These are phyloP conservation scores for Agrotis ipsilon DNA, from an alignment of 2,888 invertebrate species.

Conservation along the genomic window DNA sequence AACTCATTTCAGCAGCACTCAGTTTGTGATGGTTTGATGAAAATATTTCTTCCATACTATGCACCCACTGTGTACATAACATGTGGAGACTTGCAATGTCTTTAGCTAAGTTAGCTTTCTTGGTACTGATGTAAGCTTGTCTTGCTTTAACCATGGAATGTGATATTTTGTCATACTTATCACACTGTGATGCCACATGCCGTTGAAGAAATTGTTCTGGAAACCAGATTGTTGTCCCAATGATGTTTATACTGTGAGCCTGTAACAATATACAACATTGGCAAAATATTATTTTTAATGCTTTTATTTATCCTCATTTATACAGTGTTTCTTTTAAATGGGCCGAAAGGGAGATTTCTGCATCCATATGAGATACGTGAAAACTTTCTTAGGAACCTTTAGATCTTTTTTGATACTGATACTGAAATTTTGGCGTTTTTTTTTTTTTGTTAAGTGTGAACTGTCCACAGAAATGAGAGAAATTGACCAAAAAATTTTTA, in stretches of 20 bases:
- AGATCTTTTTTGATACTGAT: no score
- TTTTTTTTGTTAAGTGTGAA: no score
- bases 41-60: conserved; percentile 83
- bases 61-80: conserved; percentile 82
- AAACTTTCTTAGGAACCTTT: no score
- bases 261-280: conserved; percentile 75
- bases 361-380: no score
- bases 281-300: not conserved
- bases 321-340: no score
- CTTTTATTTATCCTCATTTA: no score
- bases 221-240: conserved; percentile 96
- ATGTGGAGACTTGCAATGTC: conserved; percentile 90
- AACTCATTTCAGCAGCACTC: conserved; percentile 85
- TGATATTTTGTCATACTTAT: conserved; percentile 86
- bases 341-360: no score
- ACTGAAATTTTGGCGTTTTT: no score
- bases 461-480: no score
- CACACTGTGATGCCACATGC: conserved; percentile 91
- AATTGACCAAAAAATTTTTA: no score
- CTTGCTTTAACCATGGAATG: conserved; percentile 88
- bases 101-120: conserved; percentile 91
- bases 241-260: conserved; percentile 95
- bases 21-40: conserved; percentile 80
- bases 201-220: conserved; percentile 95
- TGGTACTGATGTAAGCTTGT: conserved; percentile 90